Evolutionary conservation across 2,797 vertebrate species (phyloP).

Genomic region (Galaxias olidus): DNA sequence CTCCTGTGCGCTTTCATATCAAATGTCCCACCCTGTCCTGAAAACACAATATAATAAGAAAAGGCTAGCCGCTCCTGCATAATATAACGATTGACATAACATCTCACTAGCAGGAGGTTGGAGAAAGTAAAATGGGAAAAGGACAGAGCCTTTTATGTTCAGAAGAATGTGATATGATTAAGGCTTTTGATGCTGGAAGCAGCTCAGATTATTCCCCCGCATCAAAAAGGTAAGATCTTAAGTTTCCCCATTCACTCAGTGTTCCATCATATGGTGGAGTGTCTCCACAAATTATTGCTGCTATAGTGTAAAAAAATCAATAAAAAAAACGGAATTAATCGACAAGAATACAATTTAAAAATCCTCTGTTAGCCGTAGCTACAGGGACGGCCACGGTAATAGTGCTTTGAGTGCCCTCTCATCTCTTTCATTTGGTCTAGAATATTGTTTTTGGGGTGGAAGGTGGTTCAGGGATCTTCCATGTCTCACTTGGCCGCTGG

Average conservation of each 20-base stretch:
- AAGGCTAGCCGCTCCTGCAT: slow-evolving; percentile 57
- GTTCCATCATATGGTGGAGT: slow-evolving; percentile 49
- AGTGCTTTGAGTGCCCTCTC: slow-evolving; percentile 46
- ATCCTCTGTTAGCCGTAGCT: slow-evolving; percentile 59
- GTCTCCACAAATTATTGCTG: slow-evolving; percentile 66
- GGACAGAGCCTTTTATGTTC: slow-evolving; percentile 30
- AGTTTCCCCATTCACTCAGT: slow-evolving; percentile 55
- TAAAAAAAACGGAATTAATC: slow-evolving; percentile 63
- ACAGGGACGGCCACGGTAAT: slow-evolving; percentile 51
- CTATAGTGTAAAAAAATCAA: slow-evolving; percentile 9
- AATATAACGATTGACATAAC: slow-evolving; percentile 70
- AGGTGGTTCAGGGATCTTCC: slow-evolving; percentile 47
- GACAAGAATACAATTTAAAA: slow-evolving; percentile 53
- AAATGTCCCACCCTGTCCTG: slow-evolving; percentile 32
- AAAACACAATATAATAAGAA: slow-evolving; percentile 65
- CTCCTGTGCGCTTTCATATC: slow-evolving; percentile 52
- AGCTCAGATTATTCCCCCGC: slow-evolving; percentile 44
- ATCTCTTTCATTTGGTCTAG: slow-evolving; percentile 64
- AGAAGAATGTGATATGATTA: neutral
- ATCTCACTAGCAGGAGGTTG: slow-evolving; percentile 52
- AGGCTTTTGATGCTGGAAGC: slow-evolving; percentile 60
- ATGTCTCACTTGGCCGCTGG: slow-evolving; percentile 51
- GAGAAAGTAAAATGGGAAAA: slow-evolving; percentile 58
- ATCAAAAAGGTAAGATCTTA: slow-evolving; percentile 71
- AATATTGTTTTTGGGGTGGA: slow-evolving; percentile 36